Conservation (phyloP, 2,888 invertebrate genomes). For the Ptycholaimellus sp. region DNA sequence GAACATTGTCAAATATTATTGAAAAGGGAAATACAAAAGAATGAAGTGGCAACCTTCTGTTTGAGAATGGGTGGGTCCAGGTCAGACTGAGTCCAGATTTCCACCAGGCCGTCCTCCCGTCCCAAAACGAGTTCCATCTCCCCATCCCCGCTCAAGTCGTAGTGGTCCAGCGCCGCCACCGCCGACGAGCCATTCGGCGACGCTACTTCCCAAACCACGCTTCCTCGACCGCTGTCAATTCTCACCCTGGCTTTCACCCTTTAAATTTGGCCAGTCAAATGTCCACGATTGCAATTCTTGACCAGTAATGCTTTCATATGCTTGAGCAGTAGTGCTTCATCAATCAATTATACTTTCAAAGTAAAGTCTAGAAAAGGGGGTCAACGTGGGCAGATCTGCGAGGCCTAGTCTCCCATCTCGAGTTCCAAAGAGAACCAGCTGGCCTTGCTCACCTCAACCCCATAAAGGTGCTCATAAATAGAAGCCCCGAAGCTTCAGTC, state of each 20-base stretch:
- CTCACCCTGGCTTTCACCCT: too few relatives aligned
- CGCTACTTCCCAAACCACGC: slow-evolving; percentile 7
- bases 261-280: too few relatives aligned
- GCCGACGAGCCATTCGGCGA: slow-evolving; percentile 3
- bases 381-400: slow-evolving; percentile 32
- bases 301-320: too few relatives aligned
- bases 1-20: slow-evolving; percentile 2
- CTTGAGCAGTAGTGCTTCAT: too few relatives aligned
- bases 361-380: too few relatives aligned
- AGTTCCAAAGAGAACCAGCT: slow-evolving; percentile 41
- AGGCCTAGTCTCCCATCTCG: slow-evolving; percentile 42
- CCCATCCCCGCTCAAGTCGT: slow-evolving; percentile 45
- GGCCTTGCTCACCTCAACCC: slow-evolving; percentile 32
- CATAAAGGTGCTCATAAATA: neutral
- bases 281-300: too few relatives aligned
- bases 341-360: too few relatives aligned
- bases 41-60: slow-evolving; percentile 7
- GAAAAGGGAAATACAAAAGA: neutral
- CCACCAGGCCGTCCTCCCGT: slow-evolving; percentile 61
- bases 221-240: too few relatives aligned
- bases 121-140: slow-evolving; percentile 54
- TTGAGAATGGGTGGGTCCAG: slow-evolving; percentile 27
- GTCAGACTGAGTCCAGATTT: slow-evolving; percentile 41
- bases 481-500: too few relatives aligned
- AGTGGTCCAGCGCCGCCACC: slow-evolving; percentile 41